Percentiles rank a stretch among this genome's conserved stretches.
Conservation (phyloP, 2,888 invertebrate species). For the Nomada fabriciana region DNA sequence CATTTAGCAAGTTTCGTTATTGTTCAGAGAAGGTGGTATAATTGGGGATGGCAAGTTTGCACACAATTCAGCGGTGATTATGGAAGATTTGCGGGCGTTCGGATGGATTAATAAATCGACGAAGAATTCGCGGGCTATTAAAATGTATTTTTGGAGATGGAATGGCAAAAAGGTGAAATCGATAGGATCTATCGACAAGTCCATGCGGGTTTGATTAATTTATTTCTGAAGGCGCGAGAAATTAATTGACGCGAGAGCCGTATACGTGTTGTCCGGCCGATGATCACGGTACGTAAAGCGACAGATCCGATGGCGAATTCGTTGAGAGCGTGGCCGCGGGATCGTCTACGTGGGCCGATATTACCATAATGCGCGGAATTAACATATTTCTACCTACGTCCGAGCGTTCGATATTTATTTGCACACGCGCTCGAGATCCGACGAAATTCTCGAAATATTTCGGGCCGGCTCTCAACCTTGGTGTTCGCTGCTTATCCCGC, state of each 20-base stretch:
- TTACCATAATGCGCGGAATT: conserved; percentile 45
- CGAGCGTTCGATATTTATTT: conserved; percentile 36
- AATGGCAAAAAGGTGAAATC: background rate
- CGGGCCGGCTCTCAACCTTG: background rate
- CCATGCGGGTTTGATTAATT: conserved; percentile 19
- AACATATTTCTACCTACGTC: conserved; percentile 38
- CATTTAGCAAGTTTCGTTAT: no score
- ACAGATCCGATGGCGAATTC: background rate
- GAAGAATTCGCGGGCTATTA: no score
- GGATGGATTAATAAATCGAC: no score
- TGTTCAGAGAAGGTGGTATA: no score
- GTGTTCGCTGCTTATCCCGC: background rate
- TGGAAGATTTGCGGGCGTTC: no score
- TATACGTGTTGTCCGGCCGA: background rate
- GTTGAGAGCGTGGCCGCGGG: conserved; percentile 25
- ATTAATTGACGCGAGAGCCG: conserved; percentile 15
- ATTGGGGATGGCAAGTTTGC: no score
- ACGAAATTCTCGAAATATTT: conserved; percentile 25
- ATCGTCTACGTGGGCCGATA: conserved; percentile 27
- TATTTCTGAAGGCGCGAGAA: conserved; percentile 20
- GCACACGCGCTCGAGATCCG: conserved; percentile 14
- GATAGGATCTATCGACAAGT: background rate
- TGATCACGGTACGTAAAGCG: background rate
- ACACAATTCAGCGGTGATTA: no score
- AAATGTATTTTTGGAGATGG: background rate